Evolutionary conservation across 2,113 vertebrate species (phyloP).

Genomic region (Bubo scandiacus): DNA sequence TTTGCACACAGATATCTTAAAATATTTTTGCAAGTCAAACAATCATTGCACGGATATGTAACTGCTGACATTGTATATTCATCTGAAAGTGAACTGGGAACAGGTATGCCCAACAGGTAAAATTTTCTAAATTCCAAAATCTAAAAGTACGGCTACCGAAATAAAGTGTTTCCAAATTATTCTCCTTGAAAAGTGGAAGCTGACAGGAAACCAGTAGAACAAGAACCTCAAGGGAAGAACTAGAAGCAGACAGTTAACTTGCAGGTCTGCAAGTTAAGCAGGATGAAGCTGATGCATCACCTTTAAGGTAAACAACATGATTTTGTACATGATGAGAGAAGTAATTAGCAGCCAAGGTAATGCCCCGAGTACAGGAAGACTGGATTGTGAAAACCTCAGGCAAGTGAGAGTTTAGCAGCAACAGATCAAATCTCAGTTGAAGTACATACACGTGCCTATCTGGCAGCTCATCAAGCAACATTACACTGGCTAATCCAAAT

Average conservation of each 20-base stretch:
- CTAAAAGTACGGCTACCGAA: conserved; percentile 26
- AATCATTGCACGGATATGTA: not conserved
- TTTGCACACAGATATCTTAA: not conserved
- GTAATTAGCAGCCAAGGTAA: conserved; percentile 47
- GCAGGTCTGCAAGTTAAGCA: conserved; percentile 38
- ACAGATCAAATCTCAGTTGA: conserved; percentile 25
- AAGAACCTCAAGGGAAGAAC: conserved; percentile 22
- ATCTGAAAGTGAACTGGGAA: conserved; percentile 1
- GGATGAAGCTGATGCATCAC: conserved; percentile 25
- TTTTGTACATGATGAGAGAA: conserved; percentile 55
- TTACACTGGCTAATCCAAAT: conserved; percentile 10
- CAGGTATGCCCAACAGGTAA: not conserved
- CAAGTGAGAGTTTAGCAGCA: conserved; percentile 50
- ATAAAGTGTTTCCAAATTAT: not conserved
- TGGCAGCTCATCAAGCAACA: conserved; percentile 48
- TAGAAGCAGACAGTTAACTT: conserved; percentile 45
- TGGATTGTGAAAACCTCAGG: conserved; percentile 50
- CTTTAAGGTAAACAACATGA: conserved; percentile 56
- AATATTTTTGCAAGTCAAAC: not conserved
- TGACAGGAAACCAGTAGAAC: conserved; percentile 45
- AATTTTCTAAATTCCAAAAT: conserved; percentile 28
- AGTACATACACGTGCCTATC: not conserved
- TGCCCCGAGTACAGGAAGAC: conserved; percentile 48
- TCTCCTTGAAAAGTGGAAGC: conserved; percentile 30
- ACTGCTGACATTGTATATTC: not conserved